phyloP scores from a whole-genome alignment of 2,888 invertebrate species.

The Mythimna loreyi region DNA sequence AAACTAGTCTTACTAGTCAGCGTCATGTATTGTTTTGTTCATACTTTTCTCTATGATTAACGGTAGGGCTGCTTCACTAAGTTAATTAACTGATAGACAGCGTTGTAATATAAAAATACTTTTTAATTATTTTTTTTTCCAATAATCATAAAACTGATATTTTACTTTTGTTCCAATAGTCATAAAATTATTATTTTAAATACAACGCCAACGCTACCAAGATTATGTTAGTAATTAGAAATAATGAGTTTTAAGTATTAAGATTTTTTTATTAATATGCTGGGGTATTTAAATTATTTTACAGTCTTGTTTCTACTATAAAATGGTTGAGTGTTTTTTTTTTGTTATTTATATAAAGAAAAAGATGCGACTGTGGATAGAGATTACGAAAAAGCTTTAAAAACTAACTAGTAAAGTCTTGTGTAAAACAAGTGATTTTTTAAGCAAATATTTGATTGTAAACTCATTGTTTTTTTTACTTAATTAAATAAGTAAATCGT shows the following conservation, averaged over 20 bases:
- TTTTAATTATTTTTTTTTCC: no score
- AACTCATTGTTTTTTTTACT: no score
- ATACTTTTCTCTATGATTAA: conserved; percentile 50
- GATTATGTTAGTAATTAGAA: conserved; percentile 42
- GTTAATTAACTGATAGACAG: conserved; percentile 43
- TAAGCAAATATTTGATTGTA: no score
- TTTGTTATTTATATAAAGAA: neutral
- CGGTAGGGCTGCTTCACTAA: conserved; percentile 19
- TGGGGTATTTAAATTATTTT: neutral
- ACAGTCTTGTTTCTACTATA: conserved; percentile 16
- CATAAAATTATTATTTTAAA: conserved; percentile 56
- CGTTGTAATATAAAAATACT: no score
- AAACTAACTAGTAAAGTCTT: no score
- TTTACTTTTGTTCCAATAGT: no score
- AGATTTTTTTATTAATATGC: conserved; percentile 4
- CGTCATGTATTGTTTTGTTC: conserved; percentile 26
- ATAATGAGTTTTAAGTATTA: conserved; percentile 19
- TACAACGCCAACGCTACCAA: conserved; percentile 39
- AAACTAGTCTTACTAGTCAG: conserved; percentile 26
- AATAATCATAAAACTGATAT: no score
- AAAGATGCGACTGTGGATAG: neutral
- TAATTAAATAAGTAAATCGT: neutral
- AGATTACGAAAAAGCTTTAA: no score
- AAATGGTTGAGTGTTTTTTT: neutral
- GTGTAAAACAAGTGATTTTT: no score